Evolutionary conservation across 2,888 invertebrate genomes (phyloP), one percentile per base, ranked within the genome.

Genomic region (Drosophila bunnanda): DNA sequence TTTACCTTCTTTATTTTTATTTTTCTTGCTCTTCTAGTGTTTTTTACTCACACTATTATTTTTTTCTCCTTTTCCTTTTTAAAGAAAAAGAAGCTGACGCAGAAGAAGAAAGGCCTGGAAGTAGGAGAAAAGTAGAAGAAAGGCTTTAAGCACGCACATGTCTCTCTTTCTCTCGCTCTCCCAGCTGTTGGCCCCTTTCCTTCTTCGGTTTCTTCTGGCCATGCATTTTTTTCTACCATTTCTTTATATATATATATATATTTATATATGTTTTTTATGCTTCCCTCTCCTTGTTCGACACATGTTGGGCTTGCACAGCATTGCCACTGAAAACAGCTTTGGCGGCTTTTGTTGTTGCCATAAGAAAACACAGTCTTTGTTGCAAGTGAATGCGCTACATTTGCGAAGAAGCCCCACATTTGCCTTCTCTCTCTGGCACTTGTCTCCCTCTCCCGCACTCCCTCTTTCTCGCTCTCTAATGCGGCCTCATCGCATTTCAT

Each of bases 361-460:
- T 79, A 57, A 76, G 77, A 36, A 7, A 39, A 39, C 17, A 15
- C 25, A 25, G 76, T 78, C 82, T 87, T 88, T 86, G 86, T 86
- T 89, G 79, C 78, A 79, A 79, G 79, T 78, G 75, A 82, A 80
- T 83, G 86, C 83, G 72, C 75, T 78, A 81, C 79, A 87, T 79
- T 86, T 75, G 72, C 78, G 66, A 80, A 46, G 61, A 61, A 46
- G 50, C 56, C 52, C 22, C 46, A 41, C 32, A 30, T 25, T 41
- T 41, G 15, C 28, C 32, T 34, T 38, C 70, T 41, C 34, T 15
- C 9, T 28, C 30, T 22, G 20, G 7, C 2, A 22, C 10, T n/a
- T n/a, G n/a, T n/a, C 13, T 46, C 20, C 10, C 34, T 39, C 39
- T 15, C 28, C 22, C 20, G 8, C 34, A 34, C 39, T 15, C 28